phyloP scores from a whole-genome alignment of 2,113 vertebrate species.

The Dolichallabes microphthalmus region DNA sequence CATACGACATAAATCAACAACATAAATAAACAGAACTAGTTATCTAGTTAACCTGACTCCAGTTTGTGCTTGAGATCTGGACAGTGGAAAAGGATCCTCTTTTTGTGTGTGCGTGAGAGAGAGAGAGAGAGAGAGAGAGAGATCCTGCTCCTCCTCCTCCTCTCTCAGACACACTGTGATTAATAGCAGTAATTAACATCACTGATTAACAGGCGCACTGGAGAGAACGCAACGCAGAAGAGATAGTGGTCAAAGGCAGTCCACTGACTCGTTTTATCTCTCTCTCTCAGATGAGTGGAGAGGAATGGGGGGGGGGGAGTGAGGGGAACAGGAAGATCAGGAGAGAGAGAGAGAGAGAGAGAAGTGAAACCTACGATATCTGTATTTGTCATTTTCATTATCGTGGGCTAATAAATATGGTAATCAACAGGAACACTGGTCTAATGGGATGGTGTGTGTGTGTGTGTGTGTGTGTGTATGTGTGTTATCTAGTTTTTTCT shows the following conservation, averaged over 20 bases:
- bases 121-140: too few species aligned
- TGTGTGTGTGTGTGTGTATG: slow-evolving; percentile 36
- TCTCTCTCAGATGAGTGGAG: slow-evolving; percentile 63
- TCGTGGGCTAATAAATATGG: slow-evolving; percentile 72
- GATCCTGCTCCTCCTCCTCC: slow-evolving; percentile 36
- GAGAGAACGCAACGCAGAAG: slow-evolving; percentile 66
- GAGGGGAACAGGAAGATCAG: slow-evolving; percentile 16
- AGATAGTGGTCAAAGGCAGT: slow-evolving; percentile 70
- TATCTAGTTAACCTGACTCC: neutral
- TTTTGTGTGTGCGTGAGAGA: neutral
- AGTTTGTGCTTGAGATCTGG: neutral
- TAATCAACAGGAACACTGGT: slow-evolving; percentile 63
- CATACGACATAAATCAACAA: too few species aligned
- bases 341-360: neutral
- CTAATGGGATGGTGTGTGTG: slow-evolving; percentile 33
- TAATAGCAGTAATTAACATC: slow-evolving; percentile 76
- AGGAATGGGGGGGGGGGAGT: neutral
- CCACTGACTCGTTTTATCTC: slow-evolving; percentile 70
- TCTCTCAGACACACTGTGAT: slow-evolving; percentile 68
- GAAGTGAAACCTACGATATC: slow-evolving; percentile 44
- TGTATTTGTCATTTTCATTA: slow-evolving; percentile 75
- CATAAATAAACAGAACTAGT: too few species aligned
- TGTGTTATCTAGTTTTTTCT: neutral
- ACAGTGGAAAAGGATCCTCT: neutral
- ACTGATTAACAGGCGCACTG: slow-evolving; percentile 72